phyloP scores from a whole-genome alignment of 2,113 vertebrate species.

The Ciconia boyciana region DNA sequence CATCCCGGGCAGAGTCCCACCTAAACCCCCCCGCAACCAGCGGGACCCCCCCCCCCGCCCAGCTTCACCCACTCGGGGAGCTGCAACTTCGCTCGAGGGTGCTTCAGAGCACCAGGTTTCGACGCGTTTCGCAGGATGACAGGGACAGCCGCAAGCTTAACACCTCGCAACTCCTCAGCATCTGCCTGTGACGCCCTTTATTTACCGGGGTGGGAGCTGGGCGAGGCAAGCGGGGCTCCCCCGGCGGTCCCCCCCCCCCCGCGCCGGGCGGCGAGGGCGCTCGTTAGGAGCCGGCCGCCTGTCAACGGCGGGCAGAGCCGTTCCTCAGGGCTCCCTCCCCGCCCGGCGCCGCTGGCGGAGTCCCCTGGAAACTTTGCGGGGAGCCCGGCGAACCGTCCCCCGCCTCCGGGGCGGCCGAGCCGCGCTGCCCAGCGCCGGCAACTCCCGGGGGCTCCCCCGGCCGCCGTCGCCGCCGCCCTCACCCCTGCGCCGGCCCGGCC shows the following conservation, averaged over 20 bases:
- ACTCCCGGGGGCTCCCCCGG: neutral
- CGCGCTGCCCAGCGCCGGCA: neutral
- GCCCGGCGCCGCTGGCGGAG: neutral
- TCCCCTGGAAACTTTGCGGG: neutral
- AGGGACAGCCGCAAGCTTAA: neutral
- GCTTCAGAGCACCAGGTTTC: neutral
- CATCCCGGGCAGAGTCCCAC: neutral
- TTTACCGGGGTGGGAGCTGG: neutral
- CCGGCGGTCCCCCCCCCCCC: neutral
- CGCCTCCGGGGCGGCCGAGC: neutral
- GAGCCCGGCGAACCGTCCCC: neutral
- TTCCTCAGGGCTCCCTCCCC: neutral
- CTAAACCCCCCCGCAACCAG: fast-evolving
- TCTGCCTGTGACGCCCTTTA: neutral
- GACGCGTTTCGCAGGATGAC: neutral
- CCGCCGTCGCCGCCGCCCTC: neutral
- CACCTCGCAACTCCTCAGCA: neutral
- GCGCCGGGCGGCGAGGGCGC: neutral
- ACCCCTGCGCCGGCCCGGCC: neutral
- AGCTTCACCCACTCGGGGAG: neutral
- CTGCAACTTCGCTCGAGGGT: neutral
- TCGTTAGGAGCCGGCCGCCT: neutral
- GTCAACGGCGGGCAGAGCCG: neutral
- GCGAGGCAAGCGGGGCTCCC: neutral
- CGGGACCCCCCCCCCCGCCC: no score